A percentile compares a stretch with the other conserved stretches of the same genome.
Evolutionary conservation across 2,797 vertebrate genomes (phyloP).

Genomic region (Coccyzus lansbergi): DNA sequence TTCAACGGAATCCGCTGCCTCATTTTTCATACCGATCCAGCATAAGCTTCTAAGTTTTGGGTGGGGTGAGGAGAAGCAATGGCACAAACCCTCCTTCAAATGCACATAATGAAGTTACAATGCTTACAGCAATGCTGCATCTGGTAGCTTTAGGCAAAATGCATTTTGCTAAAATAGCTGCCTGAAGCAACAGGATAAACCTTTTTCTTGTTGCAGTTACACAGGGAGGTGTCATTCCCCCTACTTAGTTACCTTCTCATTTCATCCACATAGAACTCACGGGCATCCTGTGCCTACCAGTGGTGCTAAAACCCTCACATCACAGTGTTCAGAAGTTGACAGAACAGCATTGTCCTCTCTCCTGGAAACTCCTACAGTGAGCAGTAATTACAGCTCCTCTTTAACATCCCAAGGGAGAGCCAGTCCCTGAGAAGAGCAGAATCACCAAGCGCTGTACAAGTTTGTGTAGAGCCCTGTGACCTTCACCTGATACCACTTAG

Average conservation of each 20-base stretch:
- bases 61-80: background rate
- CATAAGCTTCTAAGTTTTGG: background rate
- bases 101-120: fast-evolving
- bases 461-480: background rate
- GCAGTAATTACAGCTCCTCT: background rate
- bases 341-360: background rate
- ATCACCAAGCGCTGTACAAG: fast-evolving
- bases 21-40: background rate
- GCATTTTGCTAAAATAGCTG: background rate
- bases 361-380: background rate
- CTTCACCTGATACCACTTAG: background rate
- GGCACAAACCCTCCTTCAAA: background rate
- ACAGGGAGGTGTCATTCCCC: fast-evolving
- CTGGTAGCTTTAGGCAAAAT: background rate
- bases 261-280: fast-evolving
- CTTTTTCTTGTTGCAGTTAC: background rate
- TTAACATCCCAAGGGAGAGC: background rate
- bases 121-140: fast-evolving
- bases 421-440: background rate
- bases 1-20: fast-evolving
- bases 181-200: background rate
- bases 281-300: too few species aligned
- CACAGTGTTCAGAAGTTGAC: fast-evolving
- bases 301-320: fast-evolving
- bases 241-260: background rate